Percentiles rank a stretch among this genome's conserved stretches.
Conservation (phyloP, 2,113 vertebrate species). For the Dunckerocampus dactyliophorus region DNA sequence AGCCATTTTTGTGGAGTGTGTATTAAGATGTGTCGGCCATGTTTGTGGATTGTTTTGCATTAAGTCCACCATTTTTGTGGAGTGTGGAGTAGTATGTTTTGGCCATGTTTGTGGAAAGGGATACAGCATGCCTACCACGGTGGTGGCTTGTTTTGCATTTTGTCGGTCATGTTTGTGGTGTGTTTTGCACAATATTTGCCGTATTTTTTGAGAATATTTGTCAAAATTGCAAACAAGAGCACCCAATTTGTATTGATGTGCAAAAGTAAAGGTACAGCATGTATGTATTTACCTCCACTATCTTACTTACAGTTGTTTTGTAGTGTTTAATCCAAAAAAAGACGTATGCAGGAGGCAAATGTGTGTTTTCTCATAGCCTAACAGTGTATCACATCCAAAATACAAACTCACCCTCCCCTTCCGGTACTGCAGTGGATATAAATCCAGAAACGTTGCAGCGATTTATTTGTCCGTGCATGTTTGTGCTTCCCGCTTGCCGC, state of each 20-base stretch:
- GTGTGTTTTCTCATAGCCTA: not conserved
- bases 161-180: not conserved
- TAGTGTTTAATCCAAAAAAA: too few relatives aligned
- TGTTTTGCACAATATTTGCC: too few relatives aligned
- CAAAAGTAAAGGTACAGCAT: not conserved
- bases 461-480: slow-evolving; percentile 45
- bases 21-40: not conserved
- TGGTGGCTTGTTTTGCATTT: not conserved
- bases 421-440: slow-evolving; percentile 30
- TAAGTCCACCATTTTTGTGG: not conserved
- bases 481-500: slow-evolving; percentile 33
- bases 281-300: not conserved
- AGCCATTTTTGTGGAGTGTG: not conserved
- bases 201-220: not conserved
- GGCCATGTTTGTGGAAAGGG: not conserved
- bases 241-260: slow-evolving; percentile 3
- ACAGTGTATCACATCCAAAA: slow-evolving; percentile 18
- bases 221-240: not conserved
- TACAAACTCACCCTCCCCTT: slow-evolving; percentile 3
- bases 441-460: slow-evolving; percentile 29
- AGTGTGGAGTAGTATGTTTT: not conserved
- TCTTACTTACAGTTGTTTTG: not conserved
- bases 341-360: not conserved
- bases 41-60: not conserved
- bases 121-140: not conserved